These are phyloP conservation scores for Rhingia rostrata DNA, from an alignment of 2,888 invertebrate species.

Conservation along the genomic window DNA sequence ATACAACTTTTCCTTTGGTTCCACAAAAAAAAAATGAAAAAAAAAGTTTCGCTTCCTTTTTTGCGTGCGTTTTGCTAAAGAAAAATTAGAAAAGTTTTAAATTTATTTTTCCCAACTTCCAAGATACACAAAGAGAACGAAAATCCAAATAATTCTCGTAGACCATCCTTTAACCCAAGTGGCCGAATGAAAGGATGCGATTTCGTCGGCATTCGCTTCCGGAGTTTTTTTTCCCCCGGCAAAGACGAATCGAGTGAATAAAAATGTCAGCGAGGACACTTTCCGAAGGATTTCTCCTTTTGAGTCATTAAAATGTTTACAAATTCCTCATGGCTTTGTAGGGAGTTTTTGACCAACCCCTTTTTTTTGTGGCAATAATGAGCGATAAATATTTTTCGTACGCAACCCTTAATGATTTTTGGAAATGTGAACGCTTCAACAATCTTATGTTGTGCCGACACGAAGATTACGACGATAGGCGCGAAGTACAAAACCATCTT, in stretches of 20 bases:
- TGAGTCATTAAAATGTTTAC: conserved; percentile 49
- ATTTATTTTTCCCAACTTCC: conserved; percentile 79
- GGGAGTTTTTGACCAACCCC: background rate
- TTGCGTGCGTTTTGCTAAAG: conserved; percentile 53
- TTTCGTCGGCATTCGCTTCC: conserved; percentile 3
- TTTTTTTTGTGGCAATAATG: conserved; percentile 18
- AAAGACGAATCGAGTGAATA: conserved; percentile 20
- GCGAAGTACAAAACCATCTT: background rate
- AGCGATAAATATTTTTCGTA: conserved; percentile 45
- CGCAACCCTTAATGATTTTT: conserved; percentile 27
- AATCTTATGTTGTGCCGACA: conserved; percentile 6
- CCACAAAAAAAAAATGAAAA: background rate
- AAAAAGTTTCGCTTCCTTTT: conserved; percentile 42
- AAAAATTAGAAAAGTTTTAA: conserved; percentile 82
- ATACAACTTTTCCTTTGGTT: conserved; percentile 40
- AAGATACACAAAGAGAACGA: background rate
- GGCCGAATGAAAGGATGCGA: conserved; percentile 31
- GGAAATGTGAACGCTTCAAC: conserved; percentile 30
- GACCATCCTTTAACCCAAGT: conserved; percentile 2
- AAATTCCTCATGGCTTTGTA: background rate
- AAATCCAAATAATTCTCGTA: conserved; percentile 33
- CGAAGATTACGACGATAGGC: background rate
- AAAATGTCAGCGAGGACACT: background rate
- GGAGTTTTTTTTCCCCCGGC: too few species aligned
- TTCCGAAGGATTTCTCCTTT: background rate